Percentiles rank a stretch among this genome's conserved stretches.
Evolutionary conservation across 64 coral and sea anemone species (phyloP).

Genomic region (Porites australiensis): DNA sequence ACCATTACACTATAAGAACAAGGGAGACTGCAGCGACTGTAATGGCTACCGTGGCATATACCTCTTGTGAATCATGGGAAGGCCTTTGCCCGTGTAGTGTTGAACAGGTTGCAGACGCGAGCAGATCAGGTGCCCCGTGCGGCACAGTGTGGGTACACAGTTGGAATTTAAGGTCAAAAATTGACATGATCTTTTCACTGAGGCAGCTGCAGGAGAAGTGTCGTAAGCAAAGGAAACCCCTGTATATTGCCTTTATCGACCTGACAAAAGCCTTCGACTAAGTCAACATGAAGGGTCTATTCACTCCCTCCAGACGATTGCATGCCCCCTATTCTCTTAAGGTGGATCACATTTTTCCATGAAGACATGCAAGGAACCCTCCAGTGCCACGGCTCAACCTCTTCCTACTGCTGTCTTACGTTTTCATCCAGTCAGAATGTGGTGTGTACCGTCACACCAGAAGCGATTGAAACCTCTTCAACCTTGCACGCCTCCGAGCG

Average conservation of each 20-base stretch:
- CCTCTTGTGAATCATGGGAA: conserved; percentile 28
- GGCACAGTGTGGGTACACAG: conserved; percentile 30
- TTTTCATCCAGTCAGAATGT: background rate
- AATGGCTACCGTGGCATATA: conserved; percentile 60
- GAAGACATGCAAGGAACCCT: too few relatives aligned
- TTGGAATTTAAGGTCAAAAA: background rate
- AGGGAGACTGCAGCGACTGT: background rate
- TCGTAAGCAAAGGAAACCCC: background rate
- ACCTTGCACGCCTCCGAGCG: too few relatives aligned
- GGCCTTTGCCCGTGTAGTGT: too few relatives aligned
- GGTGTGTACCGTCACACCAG: background rate
- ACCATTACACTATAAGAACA: background rate
- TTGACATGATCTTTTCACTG: conserved; percentile 40
- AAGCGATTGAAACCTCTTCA: conserved; percentile 12
- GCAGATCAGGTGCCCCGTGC: background rate
- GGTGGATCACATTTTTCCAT: too few relatives aligned
- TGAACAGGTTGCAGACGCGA: background rate
- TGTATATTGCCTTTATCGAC: background rate
- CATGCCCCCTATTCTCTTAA: too few relatives aligned
- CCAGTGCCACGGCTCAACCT: too few relatives aligned
- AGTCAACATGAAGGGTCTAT: background rate
- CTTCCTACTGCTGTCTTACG: background rate
- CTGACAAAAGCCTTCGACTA: background rate
- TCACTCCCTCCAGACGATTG: too few relatives aligned
- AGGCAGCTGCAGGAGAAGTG: conserved; percentile 62